Evolutionary conservation across 2,888 invertebrate genomes (phyloP).

Genomic region (Pyrrhopygopsis socrates): DNA sequence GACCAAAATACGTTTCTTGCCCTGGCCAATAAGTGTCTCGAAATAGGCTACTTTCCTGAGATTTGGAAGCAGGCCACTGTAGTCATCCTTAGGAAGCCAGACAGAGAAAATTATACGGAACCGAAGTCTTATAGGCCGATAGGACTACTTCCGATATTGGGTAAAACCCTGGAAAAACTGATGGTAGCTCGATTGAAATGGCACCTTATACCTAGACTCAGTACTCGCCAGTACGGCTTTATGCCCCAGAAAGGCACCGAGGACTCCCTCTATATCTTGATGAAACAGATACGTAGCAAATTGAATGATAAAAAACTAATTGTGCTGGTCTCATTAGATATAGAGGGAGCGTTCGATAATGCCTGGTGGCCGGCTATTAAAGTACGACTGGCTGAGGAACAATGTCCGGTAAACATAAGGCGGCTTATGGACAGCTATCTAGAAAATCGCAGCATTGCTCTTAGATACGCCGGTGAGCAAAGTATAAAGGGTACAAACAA

Average conservation of each 20-base stretch:
- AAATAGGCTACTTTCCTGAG: not conserved
- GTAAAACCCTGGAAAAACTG: no score
- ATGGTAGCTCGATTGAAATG: slow-evolving; percentile 2
- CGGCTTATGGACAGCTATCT: no score
- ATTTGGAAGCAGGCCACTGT: not conserved
- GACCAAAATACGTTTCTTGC: not conserved
- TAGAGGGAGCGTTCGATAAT: slow-evolving; percentile 75
- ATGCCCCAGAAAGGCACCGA: slow-evolving; percentile 65
- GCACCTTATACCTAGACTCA: slow-evolving; percentile 27
- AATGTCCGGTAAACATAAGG: slow-evolving; percentile 18
- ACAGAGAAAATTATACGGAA: no score
- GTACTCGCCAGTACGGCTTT: slow-evolving; percentile 53
- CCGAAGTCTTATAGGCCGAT: no score
- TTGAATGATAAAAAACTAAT: no score
- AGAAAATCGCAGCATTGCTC: no score
- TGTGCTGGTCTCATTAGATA: slow-evolving; percentile 47
- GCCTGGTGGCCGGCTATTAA: slow-evolving; percentile 65
- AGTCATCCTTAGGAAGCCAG: not conserved
- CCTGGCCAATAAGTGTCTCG: slow-evolving; percentile 8
- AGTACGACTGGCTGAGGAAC: slow-evolving; percentile 38
- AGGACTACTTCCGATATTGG: no score
- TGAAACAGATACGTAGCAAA: no score
- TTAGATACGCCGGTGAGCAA: no score
- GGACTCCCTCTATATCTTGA: slow-evolving; percentile 32
- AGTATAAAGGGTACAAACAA: no score